Evolutionary conservation across 1,140 invertebrate genomes (phyloP).

Genomic region (Conus betulinus): DNA sequence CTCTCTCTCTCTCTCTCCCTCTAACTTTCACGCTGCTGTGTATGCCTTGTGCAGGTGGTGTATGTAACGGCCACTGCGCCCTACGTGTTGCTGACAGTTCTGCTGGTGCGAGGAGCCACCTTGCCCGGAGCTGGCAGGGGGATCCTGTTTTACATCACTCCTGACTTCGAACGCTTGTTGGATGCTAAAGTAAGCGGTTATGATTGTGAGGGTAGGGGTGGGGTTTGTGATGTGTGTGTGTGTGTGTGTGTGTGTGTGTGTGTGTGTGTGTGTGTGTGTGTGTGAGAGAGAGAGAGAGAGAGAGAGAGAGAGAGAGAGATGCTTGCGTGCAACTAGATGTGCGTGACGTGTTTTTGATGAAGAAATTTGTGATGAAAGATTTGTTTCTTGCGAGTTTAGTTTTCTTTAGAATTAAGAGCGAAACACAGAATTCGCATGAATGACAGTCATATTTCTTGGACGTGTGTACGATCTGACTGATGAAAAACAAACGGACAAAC

Average conservation of each 20-base stretch:
- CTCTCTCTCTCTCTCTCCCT: not conserved
- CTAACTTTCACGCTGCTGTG: not conserved
- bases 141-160: constrained; percentile 29
- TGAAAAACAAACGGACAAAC: too few relatives aligned
- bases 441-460: too few relatives aligned
- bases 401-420: too few relatives aligned
- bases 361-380: too few relatives aligned
- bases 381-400: too few relatives aligned
- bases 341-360: too few relatives aligned
- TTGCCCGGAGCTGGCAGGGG: constrained; percentile 13
- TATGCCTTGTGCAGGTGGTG: constrained; percentile 15
- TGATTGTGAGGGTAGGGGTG: too few relatives aligned
- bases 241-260: constrained; percentile 22
- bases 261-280: constrained; percentile 22
- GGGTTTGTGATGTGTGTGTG: not conserved
- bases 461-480: too few relatives aligned
- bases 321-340: too few relatives aligned
- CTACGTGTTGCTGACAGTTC: constrained; percentile 25
- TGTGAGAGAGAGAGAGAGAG: not conserved
- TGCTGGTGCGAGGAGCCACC: constrained; percentile 29
- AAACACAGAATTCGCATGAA: too few relatives aligned
- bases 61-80: constrained; percentile 35
- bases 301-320: too few relatives aligned
- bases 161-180: not conserved
- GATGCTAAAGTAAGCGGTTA: not conserved